Base-by-base conservation (phyloP, 2,113 vertebrate genomes). In the Sapajus apella region DNA sequence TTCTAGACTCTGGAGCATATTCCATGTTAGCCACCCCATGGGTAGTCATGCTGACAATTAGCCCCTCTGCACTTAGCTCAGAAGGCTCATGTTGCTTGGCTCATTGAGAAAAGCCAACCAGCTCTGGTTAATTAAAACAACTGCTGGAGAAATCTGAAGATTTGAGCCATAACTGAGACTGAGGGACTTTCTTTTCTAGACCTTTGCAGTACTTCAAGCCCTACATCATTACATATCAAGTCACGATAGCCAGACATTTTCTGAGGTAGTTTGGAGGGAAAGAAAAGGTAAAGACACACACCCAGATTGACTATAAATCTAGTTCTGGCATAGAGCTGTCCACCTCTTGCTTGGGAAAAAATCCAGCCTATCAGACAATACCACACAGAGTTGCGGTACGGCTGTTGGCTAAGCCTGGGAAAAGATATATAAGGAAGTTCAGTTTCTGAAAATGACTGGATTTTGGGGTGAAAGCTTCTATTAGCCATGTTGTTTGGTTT, bases 41-140 rank as follows among this genome's bases (percentile, higher is more conserved):
- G 85, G 64, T 56, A 94, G 76, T 84, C 75, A 76, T 35, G 52
- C 64, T 97, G 72, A 94, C 30, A 61, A 80, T 95, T 27, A 50
- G 61, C 61, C 75, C 73, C 43, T 64, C 61, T 95, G 73, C 56
- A 72, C 83, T 93, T 12, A 43, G 52, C 79, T n/a, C 66, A 91
- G 72, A 95, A 80, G 58, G 77, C 17, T 91, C 77, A 40, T 70
- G 40, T 93, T 88, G 61, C 77, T 95, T 88, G 16, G 30, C 79
- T 94, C 58, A 82, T 95, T 97, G 90, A 98, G 91, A 92, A 95
- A 95, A 97, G 45, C 58, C 87, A 97, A 91, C 37, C 25, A 96
- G 61, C 30, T 95, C 95, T 91, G 81, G 86, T 93, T 81, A 52
- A 97, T 93, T 93, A 90, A 90, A 40, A 43, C 88, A 96, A 82